phyloP scores from a whole-genome alignment of 2,888 invertebrate species.

The Eustalomyia histrio region DNA sequence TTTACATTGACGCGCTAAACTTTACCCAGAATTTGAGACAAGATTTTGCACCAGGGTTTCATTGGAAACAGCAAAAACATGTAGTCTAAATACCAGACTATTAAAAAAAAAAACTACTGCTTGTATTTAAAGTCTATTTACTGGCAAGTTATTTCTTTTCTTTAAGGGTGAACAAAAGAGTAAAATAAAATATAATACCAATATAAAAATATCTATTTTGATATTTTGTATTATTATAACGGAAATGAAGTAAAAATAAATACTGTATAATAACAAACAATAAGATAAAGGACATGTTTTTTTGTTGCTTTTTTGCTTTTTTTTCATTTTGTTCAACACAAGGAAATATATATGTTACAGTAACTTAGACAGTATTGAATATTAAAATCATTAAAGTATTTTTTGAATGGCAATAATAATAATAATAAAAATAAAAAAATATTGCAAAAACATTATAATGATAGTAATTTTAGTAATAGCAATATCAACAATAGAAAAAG shows the following conservation, averaged over 20 bases:
- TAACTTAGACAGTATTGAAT: neutral
- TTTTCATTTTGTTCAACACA: neutral
- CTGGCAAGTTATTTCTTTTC: constrained; percentile 32
- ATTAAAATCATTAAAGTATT: constrained; percentile 44
- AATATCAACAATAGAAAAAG: too few species aligned
- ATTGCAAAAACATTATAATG: neutral
- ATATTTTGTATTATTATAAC: constrained; percentile 59
- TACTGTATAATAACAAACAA: constrained; percentile 40
- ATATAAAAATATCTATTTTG: constrained; percentile 41
- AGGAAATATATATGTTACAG: neutral
- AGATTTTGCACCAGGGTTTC: too few species aligned
- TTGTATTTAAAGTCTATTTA: constrained; percentile 48
- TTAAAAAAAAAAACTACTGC: neutral
- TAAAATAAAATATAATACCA: neutral
- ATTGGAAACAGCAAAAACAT: too few species aligned
- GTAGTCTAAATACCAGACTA: neutral
- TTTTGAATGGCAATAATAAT: constrained; percentile 22
- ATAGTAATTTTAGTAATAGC: neutral
- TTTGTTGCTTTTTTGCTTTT: too few species aligned
- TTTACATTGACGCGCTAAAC: neutral
- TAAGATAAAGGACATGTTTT: constrained; percentile 15
- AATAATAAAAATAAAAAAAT: constrained; percentile 2
- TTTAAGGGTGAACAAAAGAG: neutral
- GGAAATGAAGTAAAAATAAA: constrained; percentile 63
- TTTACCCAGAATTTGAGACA: too few species aligned